Conservation (phyloP, 2,888 invertebrate genomes). For the Epistrophe eligans region DNA sequence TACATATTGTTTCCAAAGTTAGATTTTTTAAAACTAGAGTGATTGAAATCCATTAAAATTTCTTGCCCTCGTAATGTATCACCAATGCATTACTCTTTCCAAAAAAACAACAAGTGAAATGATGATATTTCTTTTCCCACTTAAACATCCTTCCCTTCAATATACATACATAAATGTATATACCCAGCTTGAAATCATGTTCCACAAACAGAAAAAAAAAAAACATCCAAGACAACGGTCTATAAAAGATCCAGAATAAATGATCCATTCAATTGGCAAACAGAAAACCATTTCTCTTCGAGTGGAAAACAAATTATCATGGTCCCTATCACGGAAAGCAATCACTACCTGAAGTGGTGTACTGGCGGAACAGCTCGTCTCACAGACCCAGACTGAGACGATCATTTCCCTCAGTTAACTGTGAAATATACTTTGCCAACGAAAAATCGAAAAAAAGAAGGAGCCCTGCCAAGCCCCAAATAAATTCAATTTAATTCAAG, state of each 20-base stretch:
- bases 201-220: not conserved
- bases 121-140: conserved; percentile 21
- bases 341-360: conserved; percentile 56
- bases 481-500: conserved; percentile 74
- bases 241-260: conserved; percentile 51
- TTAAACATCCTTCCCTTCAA: conserved; percentile 22
- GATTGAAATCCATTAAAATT: not conserved
- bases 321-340: conserved; percentile 58
- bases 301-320: conserved; percentile 65
- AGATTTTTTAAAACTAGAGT: not conserved
- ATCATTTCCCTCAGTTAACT: conserved; percentile 55
- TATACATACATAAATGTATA: too few relatives aligned
- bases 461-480: conserved; percentile 54
- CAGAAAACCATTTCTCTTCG: conserved; percentile 67
- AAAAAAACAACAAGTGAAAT: conserved; percentile 16
- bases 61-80: not conserved
- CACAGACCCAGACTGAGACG: conserved; percentile 28
- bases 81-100: not conserved
- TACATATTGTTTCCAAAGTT: too few relatives aligned
- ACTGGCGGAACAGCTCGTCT: conserved; percentile 8
- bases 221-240: conserved; percentile 13
- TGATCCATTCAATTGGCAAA: conserved; percentile 66
- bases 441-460: not conserved
- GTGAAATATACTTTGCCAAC: conserved; percentile 60
- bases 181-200: conserved; percentile 1